Percentiles rank a stretch among this genome's conserved stretches.
phyloP scores from a whole-genome alignment of 2,113 vertebrate genomes.

The Apteryx owenii region DNA sequence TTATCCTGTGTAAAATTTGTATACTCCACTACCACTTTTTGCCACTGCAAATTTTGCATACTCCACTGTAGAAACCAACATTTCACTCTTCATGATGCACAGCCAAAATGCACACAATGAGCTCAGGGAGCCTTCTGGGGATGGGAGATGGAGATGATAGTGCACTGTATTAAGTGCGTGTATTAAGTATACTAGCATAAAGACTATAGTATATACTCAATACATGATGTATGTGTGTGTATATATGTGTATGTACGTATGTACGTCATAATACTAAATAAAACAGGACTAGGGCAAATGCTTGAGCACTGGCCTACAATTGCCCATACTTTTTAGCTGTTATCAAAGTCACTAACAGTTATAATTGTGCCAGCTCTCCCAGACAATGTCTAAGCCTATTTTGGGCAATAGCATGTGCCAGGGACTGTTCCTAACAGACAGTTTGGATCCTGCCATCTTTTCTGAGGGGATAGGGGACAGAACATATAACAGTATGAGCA shows the following conservation, averaged over 20 bases:
- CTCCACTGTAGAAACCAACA: not conserved
- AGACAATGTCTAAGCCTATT: not conserved
- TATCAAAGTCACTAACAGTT: not conserved
- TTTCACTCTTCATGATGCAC: not conserved
- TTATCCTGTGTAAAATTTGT: not conserved
- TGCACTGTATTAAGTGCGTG: not conserved
- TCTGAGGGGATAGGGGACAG: not conserved
- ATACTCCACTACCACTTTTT: not conserved
- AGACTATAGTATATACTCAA: not conserved
- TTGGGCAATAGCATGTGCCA: not conserved
- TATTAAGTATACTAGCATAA: not conserved
- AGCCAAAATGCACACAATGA: not conserved
- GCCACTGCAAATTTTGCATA: not conserved
- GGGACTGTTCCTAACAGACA: not conserved
- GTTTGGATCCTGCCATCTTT: not conserved
- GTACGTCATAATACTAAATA: not conserved
- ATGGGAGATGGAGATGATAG: not conserved
- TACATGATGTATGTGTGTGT: accelerated
- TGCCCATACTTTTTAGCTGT: not conserved
- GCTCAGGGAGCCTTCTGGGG: not conserved
- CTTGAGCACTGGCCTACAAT: not conserved
- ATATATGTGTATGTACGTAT: not conserved
- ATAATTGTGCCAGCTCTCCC: not conserved
- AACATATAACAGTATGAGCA: not conserved
- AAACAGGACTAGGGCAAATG: not conserved